phyloP scores from a whole-genome alignment of 2,113 vertebrate genomes.

The Pandion haliaetus region DNA sequence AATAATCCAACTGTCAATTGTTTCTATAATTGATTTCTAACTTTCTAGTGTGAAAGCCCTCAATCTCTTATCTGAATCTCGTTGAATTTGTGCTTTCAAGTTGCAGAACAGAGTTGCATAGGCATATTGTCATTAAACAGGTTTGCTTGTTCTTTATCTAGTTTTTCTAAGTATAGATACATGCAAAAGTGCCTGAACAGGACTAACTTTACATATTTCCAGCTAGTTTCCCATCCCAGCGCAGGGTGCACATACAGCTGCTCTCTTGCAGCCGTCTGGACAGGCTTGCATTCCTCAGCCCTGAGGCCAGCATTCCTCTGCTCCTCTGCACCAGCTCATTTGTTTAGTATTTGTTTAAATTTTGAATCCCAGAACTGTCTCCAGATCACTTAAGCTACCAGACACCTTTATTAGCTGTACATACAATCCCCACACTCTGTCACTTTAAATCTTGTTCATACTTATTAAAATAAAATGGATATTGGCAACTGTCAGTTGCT shows the following conservation, averaged over 20 bases:
- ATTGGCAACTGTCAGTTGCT: neutral
- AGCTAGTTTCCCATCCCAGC: neutral
- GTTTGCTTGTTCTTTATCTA: neutral
- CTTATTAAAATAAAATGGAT: neutral
- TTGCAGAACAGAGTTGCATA: neutral
- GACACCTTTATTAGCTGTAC: neutral
- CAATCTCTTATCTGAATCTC: neutral
- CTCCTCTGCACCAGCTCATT: neutral
- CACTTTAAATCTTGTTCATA: neutral
- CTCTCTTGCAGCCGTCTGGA: neutral
- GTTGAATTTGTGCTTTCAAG: neutral
- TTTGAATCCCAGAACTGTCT: neutral
- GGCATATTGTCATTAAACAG: neutral
- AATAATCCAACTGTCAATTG: neutral
- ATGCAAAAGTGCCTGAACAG: neutral
- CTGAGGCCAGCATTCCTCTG: neutral
- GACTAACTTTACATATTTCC: neutral
- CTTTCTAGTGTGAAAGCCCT: neutral
- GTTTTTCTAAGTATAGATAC: neutral
- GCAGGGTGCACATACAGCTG: neutral
- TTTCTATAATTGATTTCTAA: neutral
- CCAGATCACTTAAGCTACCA: neutral
- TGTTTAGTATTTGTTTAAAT: neutral
- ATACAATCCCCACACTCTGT: neutral
- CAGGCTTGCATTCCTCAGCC: neutral